Conservation (phyloP, 2,888 invertebrate species). For the Thera britannica region DNA sequence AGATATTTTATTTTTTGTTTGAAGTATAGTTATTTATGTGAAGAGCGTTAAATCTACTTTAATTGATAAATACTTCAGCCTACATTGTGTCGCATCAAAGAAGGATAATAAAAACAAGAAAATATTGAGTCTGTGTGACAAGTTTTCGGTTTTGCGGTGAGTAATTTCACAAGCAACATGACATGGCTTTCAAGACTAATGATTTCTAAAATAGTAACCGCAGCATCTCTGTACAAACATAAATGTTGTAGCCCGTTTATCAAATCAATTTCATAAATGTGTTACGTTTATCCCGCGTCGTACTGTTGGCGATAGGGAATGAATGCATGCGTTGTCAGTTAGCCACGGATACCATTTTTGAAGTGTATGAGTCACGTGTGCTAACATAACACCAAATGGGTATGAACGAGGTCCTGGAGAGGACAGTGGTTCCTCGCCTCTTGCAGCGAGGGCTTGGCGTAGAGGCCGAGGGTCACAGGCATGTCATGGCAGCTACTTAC, state of each 20-base stretch:
- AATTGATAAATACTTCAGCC: constrained; percentile 64
- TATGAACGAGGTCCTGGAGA: constrained; percentile 37
- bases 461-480: constrained; percentile 61
- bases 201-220: constrained; percentile 69
- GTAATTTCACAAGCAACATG: constrained; percentile 65
- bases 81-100: constrained; percentile 75
- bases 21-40: constrained; percentile 67
- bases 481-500: constrained; percentile 67
- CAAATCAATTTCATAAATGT: constrained; percentile 51
- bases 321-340: constrained; percentile 48
- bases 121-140: constrained; percentile 73
- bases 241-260: constrained; percentile 54
- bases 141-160: constrained; percentile 68
- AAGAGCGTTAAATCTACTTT: constrained; percentile 63
- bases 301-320: constrained; percentile 40
- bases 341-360: constrained; percentile 44
- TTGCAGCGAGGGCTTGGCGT: constrained; percentile 42
- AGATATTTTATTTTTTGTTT: constrained; percentile 69
- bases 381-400: constrained; percentile 37
- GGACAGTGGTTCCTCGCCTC: constrained; percentile 35
- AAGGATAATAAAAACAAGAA: constrained; percentile 72
- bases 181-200: constrained; percentile 61
- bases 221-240: constrained; percentile 57
- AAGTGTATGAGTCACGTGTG: constrained; percentile 34
- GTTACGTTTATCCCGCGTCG: constrained; percentile 19